Conservation (phyloP, 2,113 vertebrate species). For the Tyrannus savana region DNA sequence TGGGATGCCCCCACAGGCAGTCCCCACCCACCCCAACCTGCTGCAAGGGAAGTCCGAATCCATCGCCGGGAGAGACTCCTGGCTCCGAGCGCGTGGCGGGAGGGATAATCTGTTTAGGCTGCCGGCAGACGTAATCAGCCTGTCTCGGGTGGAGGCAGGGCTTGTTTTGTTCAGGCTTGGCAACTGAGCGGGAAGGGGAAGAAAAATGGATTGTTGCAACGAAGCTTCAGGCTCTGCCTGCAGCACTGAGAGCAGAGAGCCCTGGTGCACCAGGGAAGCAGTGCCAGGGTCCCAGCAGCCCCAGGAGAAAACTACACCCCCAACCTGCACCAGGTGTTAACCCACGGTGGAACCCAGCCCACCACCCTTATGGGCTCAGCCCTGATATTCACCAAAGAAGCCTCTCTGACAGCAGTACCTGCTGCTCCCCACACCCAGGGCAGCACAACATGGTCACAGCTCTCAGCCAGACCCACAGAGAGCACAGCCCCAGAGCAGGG, state of each 20-base stretch:
- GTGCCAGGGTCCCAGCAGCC: not conserved
- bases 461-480: not conserved
- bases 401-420: not conserved
- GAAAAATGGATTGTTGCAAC: not conserved
- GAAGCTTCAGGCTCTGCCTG: not conserved
- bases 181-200: constrained; percentile 7
- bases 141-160: constrained; percentile 35
- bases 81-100: not conserved
- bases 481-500: not conserved
- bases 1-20: not conserved
- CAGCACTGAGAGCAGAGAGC: not conserved
- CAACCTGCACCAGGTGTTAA: not conserved
- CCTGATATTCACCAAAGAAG: not conserved
- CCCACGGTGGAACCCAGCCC: not conserved
- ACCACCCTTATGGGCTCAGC: not conserved
- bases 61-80: constrained; percentile 4
- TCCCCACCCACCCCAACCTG: not conserved
- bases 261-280: not conserved
- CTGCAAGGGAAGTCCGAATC: not conserved
- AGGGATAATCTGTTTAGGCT: constrained; percentile 52
- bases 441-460: not conserved
- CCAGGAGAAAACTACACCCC: not conserved
- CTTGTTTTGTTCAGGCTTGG: constrained; percentile 60
- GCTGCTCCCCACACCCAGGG: not conserved
- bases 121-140: constrained; percentile 29